phyloP scores from a whole-genome alignment of 2,113 vertebrate genomes.

The Meles meles region DNA sequence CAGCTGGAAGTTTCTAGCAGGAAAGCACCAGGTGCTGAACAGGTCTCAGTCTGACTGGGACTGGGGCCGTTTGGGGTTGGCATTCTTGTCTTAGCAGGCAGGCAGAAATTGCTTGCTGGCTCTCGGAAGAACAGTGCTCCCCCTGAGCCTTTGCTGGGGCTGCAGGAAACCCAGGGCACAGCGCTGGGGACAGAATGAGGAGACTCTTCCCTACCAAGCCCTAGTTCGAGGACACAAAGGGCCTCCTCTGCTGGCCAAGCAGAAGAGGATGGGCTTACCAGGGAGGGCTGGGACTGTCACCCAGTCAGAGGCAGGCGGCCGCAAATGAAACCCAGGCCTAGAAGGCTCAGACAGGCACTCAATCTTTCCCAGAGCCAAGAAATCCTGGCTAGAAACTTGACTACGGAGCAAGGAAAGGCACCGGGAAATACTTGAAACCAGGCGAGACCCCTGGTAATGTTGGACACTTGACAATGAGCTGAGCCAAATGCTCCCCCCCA shows the following conservation, averaged over 20 bases:
- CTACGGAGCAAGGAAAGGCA: conserved; percentile 60
- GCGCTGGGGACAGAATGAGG: not conserved
- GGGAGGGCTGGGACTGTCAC: conserved; percentile 49
- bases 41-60: conserved; percentile 4
- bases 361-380: conserved; percentile 69
- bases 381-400: conserved; percentile 66
- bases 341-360: conserved; percentile 63
- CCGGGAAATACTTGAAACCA: conserved; percentile 65
- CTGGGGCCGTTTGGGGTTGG: not conserved
- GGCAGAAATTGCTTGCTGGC: not conserved
- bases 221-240: conserved; percentile 25
- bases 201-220: not conserved
- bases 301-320: conserved; percentile 61
- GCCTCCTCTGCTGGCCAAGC: conserved; percentile 49
- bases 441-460: conserved; percentile 63
- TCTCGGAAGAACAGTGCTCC: not conserved
- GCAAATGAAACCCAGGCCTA: conserved; percentile 69
- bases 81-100: not conserved
- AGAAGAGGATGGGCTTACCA: conserved; percentile 21
- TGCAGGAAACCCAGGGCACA: not conserved
- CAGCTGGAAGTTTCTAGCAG: conserved; percentile 38
- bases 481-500: conserved; percentile 34
- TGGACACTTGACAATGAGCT: conserved; percentile 50
- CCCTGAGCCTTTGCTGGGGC: not conserved
- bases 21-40: conserved; percentile 1